Conservation (phyloP, 2,888 invertebrate genomes). For the Microdon myrmicae region DNA sequence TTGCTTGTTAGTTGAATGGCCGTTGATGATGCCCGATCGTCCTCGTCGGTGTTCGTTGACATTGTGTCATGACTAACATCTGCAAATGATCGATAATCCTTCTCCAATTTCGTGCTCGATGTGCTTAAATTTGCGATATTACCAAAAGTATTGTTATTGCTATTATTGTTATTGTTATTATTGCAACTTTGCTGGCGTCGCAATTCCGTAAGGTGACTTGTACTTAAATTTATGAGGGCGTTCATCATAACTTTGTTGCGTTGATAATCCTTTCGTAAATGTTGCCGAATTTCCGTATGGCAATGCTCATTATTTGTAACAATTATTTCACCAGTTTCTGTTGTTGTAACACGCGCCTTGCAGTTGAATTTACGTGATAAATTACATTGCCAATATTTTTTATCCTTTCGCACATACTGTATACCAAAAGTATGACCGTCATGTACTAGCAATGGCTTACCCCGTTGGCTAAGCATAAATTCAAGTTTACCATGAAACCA, state of each 20-base stretch:
- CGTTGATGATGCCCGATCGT: conserved; percentile 49
- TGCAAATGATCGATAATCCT: conserved; percentile 24
- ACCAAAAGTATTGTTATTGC: conserved; percentile 32
- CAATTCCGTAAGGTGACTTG: conserved; percentile 59
- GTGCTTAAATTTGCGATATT: conserved; percentile 53
- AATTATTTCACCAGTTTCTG: conserved; percentile 64
- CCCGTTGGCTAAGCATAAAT: conserved; percentile 67
- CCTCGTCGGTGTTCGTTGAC: conserved; percentile 29
- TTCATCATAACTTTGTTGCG: conserved; percentile 66
- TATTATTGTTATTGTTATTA: conserved; percentile 35
- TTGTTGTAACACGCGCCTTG: conserved; percentile 67
- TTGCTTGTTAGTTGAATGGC: conserved; percentile 54
- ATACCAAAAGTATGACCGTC: conserved; percentile 67
- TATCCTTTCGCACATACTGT: conserved; percentile 67
- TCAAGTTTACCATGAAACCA: conserved; percentile 68
- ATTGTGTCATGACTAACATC: conserved; percentile 18
- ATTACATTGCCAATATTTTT: conserved; percentile 68
- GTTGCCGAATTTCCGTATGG: conserved; percentile 67
- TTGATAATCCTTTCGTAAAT: conserved; percentile 67
- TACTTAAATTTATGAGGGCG: conserved; percentile 62
- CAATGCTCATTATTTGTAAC: conserved; percentile 67
- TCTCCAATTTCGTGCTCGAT: conserved; percentile 34
- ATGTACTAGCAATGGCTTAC: conserved; percentile 66
- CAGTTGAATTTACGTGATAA: conserved; percentile 67
- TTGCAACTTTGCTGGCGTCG: conserved; percentile 53